Conservation (phyloP, 2,888 invertebrate species). For the Euzophera pinguis region DNA sequence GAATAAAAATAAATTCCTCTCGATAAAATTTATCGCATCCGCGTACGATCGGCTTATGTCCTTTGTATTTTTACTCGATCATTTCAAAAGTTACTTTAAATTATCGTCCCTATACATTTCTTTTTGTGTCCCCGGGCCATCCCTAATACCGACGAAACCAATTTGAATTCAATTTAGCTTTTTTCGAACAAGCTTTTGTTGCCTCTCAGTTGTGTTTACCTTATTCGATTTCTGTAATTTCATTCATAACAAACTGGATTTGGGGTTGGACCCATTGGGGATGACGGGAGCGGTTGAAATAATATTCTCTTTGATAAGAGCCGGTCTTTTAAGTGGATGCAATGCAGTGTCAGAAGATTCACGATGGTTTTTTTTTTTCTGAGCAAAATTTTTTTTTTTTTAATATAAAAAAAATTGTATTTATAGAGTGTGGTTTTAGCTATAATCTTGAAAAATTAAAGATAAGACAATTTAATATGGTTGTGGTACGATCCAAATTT, state of each 20-base stretch:
- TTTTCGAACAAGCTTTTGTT: conserved; percentile 78
- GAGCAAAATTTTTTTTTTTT: not conserved
- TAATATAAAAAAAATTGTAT: too few species aligned
- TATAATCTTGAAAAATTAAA: too few species aligned
- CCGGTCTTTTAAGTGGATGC: conserved; percentile 37
- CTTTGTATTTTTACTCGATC: conserved; percentile 17
- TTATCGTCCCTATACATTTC: conserved; percentile 64
- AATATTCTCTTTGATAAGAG: conserved; percentile 80
- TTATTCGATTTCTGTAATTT: conserved; percentile 81
- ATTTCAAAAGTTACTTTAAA: conserved; percentile 64
- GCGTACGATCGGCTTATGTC: conserved; percentile 1
- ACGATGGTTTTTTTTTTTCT: not conserved
- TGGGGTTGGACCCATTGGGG: conserved; percentile 75
- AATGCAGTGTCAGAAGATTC: conserved; percentile 15
- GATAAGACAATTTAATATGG: too few species aligned
- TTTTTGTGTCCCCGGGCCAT: conserved; percentile 71
- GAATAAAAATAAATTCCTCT: not conserved
- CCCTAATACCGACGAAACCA: conserved; percentile 78
- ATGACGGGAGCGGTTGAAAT: conserved; percentile 79
- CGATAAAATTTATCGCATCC: conserved; percentile 4
- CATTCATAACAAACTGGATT: conserved; percentile 80
- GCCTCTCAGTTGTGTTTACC: conserved; percentile 78
- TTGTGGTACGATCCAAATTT: too few species aligned
- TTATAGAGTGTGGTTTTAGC: too few species aligned
- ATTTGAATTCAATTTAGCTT: conserved; percentile 80